A percentile compares a stretch with the other conserved stretches of the same genome.
Evolutionary conservation across 2,113 vertebrate genomes (phyloP).

Genomic region (Phaethornis superciliosus): DNA sequence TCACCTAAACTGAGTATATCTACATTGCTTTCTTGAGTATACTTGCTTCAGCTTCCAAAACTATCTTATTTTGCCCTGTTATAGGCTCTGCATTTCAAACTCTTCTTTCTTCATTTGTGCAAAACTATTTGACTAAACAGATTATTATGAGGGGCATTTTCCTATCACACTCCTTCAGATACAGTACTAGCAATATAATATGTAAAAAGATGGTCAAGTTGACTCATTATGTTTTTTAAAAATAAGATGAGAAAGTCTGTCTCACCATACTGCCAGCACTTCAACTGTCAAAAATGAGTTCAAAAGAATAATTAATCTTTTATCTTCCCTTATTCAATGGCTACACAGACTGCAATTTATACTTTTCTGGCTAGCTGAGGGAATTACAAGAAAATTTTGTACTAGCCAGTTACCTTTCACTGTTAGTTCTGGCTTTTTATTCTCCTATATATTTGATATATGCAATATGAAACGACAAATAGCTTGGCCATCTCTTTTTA

Average conservation of each 20-base stretch:
- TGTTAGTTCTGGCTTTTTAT: neutral
- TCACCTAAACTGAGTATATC: constrained; percentile 22
- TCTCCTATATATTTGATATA: neutral
- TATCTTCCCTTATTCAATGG: neutral
- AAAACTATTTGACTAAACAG: neutral
- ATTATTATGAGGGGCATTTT: neutral
- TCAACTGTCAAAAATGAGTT: constrained; percentile 26
- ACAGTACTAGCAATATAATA: neutral
- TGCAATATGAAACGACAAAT: neutral
- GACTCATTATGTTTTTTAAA: neutral
- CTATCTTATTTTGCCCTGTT: neutral
- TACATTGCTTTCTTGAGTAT: neutral
- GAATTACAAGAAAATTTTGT: neutral
- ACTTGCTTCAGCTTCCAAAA: constrained; percentile 21
- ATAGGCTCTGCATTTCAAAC: neutral
- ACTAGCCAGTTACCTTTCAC: neutral
- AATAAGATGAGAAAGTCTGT: neutral
- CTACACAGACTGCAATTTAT: neutral
- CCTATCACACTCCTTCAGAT: neutral
- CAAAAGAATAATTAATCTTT: constrained; percentile 36
- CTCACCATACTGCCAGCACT: neutral
- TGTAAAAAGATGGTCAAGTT: neutral
- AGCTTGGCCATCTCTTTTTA: neutral
- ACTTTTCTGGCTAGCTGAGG: neutral
- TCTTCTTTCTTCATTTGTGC: neutral